phyloP scores from a whole-genome alignment of 37 sponge, comb jelly and placozoan species.

The Chondrilla cf. caribensis region DNA sequence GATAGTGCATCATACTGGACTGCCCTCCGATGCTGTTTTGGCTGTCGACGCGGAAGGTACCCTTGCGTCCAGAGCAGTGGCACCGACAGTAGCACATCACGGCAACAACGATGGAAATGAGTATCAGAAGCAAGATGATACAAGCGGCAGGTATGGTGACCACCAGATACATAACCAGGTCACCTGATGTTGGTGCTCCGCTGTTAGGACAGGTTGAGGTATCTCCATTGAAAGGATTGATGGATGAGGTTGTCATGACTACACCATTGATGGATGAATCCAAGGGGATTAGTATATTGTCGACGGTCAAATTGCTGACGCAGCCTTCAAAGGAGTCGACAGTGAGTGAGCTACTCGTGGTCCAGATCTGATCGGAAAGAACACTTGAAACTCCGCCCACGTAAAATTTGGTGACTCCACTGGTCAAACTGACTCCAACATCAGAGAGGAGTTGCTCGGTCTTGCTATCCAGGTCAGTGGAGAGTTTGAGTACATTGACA shows the following conservation, averaged over 20 bases:
- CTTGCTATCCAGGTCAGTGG: no score
- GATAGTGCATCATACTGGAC: neutral
- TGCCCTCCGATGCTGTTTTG: neutral
- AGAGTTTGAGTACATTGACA: no score
- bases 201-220: neutral
- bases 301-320: slow-evolving; percentile 1
- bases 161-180: neutral
- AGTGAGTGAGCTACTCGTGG: neutral
- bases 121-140: neutral
- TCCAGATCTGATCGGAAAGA: neutral
- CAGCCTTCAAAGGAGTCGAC: neutral
- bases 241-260: no score
- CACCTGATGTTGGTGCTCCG: no score
- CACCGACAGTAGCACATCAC: neutral
- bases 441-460: no score
- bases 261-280: neutral
- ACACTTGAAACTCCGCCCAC: neutral
- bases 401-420: neutral
- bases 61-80: neutral
- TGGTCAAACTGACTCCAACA: neutral
- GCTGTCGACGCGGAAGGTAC: neutral
- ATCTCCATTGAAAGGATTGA: neutral
- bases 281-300: neutral
- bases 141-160: neutral
- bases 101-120: neutral